Base-by-base conservation (phyloP, 2,113 vertebrate species). In the Silurus meridionalis region DNA sequence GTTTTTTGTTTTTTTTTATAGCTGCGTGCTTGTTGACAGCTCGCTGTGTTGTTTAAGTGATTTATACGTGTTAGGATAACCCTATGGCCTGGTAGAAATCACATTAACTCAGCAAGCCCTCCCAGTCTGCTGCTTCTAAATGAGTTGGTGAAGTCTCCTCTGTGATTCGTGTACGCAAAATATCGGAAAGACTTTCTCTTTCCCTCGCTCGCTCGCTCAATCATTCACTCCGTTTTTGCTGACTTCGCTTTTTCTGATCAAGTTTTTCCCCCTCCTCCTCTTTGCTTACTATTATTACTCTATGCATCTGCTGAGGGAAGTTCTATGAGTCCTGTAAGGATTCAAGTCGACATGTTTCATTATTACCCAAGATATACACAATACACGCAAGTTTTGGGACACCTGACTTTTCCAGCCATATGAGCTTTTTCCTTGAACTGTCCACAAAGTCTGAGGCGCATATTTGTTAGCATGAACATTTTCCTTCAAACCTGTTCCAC, bases 31-130 rank as follows among this genome's bases (percentile, higher is more conserved):
- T 83, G 67, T 63, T 61, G 57, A 55, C 67, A 74, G 52, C 50
- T 60, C 80, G 66, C 17, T 61, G 75, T 81, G 37, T 5, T 80
- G 82, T 80, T 83, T 89, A 69, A 88, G 53, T 74, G 28, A 88
- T 85, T 83, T 85, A 48, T 53, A 77, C 50, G 17, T 67, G 37
- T 82, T 85, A 37, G n/a, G 48, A 55, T 90, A 77, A 82, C 83
- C 63, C n/a, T 83, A 74, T 74, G 71, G 50, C 81, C 87, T 66
- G 67, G 61, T 17, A 78, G 50, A 78, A 84, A 55, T 86, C 77
- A 52, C n/a, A 86, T 80, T 84, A 53, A 82, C 80, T 84, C 82
- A 86, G 57, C 60, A 66, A 67, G 63, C 53, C 63, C 48, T 80
- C 74, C 61, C 19, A 83, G 64, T 83, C 60, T 80, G 69, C 67